A percentile compares a stretch with the other conserved stretches of the same genome.
Evolutionary conservation across 1,140 invertebrate species (phyloP).

Genomic region (Drosophila dunni): DNA sequence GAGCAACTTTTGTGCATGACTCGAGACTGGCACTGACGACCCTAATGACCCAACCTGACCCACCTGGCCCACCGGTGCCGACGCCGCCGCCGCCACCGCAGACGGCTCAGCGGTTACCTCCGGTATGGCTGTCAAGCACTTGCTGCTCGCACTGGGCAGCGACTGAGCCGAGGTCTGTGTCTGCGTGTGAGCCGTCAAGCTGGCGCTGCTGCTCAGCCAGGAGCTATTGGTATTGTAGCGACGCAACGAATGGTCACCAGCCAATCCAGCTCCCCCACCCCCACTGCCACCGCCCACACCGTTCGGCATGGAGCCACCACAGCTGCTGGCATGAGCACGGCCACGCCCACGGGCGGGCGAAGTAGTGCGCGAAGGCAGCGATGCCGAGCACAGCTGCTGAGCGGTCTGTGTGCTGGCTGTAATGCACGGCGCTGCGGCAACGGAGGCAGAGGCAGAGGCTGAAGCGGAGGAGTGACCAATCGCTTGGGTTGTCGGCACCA

Average conservation of each 20-base stretch:
- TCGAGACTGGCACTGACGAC: background rate
- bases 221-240: conserved; percentile 62
- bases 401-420: conserved; percentile 87
- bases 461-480: conserved; percentile 19
- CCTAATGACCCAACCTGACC: background rate
- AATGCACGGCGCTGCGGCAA: conserved; percentile 20
- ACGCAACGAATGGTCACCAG: conserved; percentile 86
- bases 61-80: background rate
- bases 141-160: conserved; percentile 61
- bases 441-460: conserved; percentile 36
- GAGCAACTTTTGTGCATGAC: conserved; percentile 61
- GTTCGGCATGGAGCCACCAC: conserved; percentile 63
- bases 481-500: conserved; percentile 57
- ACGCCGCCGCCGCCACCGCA: background rate
- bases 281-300: conserved; percentile 42
- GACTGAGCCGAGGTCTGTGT: conserved; percentile 49
- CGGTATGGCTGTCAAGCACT: conserved; percentile 80
- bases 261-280: conserved; percentile 57
- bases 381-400: conserved; percentile 87
- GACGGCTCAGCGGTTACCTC: conserved; percentile 63
- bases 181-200: conserved; percentile 59
- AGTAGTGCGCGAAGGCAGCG: conserved; percentile 90
- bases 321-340: conserved; percentile 84
- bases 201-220: conserved; percentile 67
- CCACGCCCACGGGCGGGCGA: conserved; percentile 87